A percentile compares a stretch with the other conserved stretches of the same genome.
These are phyloP conservation scores for Tenthredo amoena DNA, from an alignment of 2,888 invertebrate genomes.

Conservation along the genomic window DNA sequence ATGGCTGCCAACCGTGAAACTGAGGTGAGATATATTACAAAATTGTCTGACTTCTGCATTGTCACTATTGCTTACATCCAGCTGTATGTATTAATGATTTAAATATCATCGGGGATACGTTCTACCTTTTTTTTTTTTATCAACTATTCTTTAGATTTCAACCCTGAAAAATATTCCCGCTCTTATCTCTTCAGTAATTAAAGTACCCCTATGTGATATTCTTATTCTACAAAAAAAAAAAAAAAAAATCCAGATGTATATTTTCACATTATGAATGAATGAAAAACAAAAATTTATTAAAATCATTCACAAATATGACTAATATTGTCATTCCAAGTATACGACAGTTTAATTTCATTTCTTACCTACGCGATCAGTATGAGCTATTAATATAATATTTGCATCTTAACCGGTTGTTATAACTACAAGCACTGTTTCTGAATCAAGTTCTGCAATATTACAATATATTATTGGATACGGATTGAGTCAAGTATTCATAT, in stretches of 20 bases:
- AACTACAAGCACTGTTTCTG: not conserved
- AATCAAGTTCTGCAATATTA: not conserved
- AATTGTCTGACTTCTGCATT: not conserved
- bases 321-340: not conserved
- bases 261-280: too few relatives aligned
- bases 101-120: not conserved
- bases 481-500: not conserved
- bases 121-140: not conserved
- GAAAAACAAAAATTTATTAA: too few relatives aligned
- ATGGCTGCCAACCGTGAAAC: constrained; percentile 54
- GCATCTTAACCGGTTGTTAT: constrained; percentile 6
- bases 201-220: not conserved
- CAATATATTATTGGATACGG: not conserved
- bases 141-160: not conserved
- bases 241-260: not conserved
- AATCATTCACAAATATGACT: too few relatives aligned
- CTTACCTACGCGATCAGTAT: not conserved
- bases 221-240: not conserved
- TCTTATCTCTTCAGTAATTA: not conserved
- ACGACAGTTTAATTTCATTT: not conserved
- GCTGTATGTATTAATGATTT: constrained; percentile 11
- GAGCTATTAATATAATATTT: not conserved
- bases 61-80: not conserved
- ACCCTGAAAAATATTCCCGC: not conserved
- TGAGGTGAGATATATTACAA: constrained; percentile 50